A percentile compares a stretch with the other conserved stretches of the same genome.
Conservation (phyloP, 2,797 vertebrate genomes). For the Poeciliopsis paucimaculata region DNA sequence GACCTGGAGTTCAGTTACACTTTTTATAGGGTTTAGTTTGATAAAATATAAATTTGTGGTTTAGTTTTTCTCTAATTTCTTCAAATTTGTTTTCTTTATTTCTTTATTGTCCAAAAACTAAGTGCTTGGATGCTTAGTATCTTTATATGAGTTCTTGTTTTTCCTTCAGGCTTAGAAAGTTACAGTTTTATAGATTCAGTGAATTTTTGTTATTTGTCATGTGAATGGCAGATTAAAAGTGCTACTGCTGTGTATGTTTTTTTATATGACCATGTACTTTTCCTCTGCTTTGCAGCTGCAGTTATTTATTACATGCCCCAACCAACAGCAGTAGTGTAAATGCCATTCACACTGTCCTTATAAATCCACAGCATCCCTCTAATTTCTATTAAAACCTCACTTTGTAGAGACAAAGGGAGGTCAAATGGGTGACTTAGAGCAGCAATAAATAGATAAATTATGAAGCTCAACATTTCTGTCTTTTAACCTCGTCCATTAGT, state of each 20-base stretch:
- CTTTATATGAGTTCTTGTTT: neutral
- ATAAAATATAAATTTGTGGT: neutral
- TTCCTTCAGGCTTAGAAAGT: neutral
- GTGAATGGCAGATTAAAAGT: neutral
- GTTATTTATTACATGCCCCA: neutral
- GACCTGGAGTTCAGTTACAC: neutral
- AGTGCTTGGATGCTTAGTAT: neutral
- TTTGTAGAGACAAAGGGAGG: slow-evolving; percentile 20
- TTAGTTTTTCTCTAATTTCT: neutral
- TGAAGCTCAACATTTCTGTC: neutral
- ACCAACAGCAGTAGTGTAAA: neutral
- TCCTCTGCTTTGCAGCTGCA: neutral
- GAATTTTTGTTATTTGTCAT: neutral
- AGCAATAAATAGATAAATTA: neutral
- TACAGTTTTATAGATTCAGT: neutral
- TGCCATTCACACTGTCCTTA: neutral
- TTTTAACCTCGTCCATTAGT: neutral
- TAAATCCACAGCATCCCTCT: neutral
- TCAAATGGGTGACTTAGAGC: slow-evolving; percentile 2
- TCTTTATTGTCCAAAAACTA: neutral
- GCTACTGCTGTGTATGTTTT: neutral
- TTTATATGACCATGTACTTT: neutral
- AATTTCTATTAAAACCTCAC: slow-evolving; percentile 13
- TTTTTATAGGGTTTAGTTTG: neutral
- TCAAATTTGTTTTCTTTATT: neutral